phyloP scores from a whole-genome alignment of 2,888 invertebrate species.

The Metellina segmentata region DNA sequence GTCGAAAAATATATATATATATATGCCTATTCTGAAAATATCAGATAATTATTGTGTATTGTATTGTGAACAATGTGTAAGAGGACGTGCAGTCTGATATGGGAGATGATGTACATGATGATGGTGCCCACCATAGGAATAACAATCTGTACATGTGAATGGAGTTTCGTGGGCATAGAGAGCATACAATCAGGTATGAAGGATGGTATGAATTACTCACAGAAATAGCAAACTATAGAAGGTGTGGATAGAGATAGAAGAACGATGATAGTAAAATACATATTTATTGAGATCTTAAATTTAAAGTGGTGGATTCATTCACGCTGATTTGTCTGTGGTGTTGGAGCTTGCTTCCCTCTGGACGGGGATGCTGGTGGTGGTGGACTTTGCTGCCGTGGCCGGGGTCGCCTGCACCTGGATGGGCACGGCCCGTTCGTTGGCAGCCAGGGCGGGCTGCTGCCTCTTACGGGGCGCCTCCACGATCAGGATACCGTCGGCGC shows the following conservation, averaged over 20 bases:
- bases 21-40: too few species aligned
- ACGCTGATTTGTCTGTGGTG: too few species aligned
- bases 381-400: not conserved
- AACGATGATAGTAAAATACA: slow-evolving; percentile 29
- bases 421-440: slow-evolving; percentile 68
- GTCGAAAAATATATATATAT: too few species aligned
- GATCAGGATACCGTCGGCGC: slow-evolving; percentile 77
- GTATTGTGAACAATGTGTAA: too few species aligned
- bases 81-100: too few species aligned
- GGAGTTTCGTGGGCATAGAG: not conserved
- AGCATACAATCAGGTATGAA: not conserved
- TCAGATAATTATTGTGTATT: too few species aligned
- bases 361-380: slow-evolving; percentile 56
- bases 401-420: slow-evolving; percentile 45
- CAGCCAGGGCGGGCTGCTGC: slow-evolving; percentile 38
- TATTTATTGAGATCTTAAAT: slow-evolving; percentile 2
- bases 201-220: not conserved
- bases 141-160: not conserved
- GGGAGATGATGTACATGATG: too few species aligned
- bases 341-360: slow-evolving; percentile 16
- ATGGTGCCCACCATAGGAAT: too few species aligned
- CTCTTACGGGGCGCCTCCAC: slow-evolving; percentile 75
- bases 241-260: not conserved
- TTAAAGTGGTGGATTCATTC: not conserved
- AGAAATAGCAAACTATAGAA: not conserved